phyloP scores from a whole-genome alignment of 1,140 invertebrate species.

The Linepithema humile region DNA sequence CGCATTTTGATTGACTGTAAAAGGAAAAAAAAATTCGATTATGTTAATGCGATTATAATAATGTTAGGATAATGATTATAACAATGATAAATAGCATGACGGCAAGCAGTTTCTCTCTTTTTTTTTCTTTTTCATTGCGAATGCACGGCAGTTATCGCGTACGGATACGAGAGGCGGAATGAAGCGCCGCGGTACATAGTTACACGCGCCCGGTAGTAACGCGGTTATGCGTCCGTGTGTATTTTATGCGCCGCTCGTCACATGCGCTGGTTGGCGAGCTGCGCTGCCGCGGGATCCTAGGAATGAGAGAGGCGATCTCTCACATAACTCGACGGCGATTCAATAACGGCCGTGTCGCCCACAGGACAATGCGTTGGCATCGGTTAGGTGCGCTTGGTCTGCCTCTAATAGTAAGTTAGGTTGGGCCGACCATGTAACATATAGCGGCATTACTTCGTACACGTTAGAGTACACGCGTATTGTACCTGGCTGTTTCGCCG shows the following conservation, averaged over 20 bases:
- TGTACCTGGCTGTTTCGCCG: constrained; percentile 49
- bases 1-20: too few species aligned
- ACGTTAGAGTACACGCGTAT: constrained; percentile 30
- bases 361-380: constrained; percentile 69
- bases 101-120: too few species aligned
- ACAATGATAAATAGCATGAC: neutral
- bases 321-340: constrained; percentile 73
- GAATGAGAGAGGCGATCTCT: constrained; percentile 57
- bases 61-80: too few species aligned
- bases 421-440: constrained; percentile 15
- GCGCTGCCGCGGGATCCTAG: constrained; percentile 29
- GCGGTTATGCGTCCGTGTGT: constrained; percentile 36
- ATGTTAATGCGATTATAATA: too few species aligned
- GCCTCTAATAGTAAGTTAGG: constrained; percentile 44
- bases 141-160: neutral
- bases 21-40: constrained; percentile 5
- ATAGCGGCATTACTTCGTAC: constrained; percentile 56
- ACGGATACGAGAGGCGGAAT: neutral
- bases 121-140: too few species aligned
- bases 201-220: constrained; percentile 24
- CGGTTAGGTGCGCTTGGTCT: constrained; percentile 52
- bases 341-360: constrained; percentile 71
- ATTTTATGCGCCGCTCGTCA: constrained; percentile 55
- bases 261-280: neutral
- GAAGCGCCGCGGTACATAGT: neutral